Evolutionary conservation across 2,113 vertebrate species (phyloP).

Genomic region (Meles meles): DNA sequence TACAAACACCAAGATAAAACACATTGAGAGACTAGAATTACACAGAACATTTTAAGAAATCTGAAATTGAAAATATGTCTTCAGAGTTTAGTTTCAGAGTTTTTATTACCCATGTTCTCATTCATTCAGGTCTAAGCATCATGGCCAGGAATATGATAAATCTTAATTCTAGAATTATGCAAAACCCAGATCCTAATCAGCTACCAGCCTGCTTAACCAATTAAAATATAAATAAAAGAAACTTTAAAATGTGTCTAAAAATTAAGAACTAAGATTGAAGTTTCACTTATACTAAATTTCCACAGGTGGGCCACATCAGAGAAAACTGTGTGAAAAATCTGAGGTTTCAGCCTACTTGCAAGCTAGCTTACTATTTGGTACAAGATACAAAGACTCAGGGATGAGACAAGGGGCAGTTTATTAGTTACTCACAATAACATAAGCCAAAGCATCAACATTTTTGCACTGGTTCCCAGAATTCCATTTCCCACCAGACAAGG

Average conservation of each 20-base stretch:
- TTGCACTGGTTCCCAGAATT: background rate
- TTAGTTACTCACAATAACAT: background rate
- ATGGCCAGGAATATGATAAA: background rate
- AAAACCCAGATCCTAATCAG: background rate
- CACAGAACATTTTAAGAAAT: background rate
- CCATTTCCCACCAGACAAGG: background rate
- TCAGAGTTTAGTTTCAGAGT: background rate
- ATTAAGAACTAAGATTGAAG: background rate
- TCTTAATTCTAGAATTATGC: conserved; percentile 23
- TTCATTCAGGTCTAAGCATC: background rate
- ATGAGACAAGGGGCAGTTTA: background rate
- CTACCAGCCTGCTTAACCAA: background rate
- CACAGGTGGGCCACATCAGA: background rate
- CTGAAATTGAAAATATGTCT: background rate
- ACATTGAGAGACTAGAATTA: background rate
- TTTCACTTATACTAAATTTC: conserved; percentile 35
- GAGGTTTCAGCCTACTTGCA: background rate
- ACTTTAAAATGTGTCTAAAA: background rate
- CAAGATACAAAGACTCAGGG: background rate
- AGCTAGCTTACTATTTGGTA: background rate
- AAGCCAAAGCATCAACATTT: background rate
- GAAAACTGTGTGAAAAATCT: background rate
- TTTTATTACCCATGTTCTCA: background rate
- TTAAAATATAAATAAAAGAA: conserved; percentile 33
- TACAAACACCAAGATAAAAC: background rate